These are phyloP conservation scores for Echiichthys vipera DNA, from an alignment of 2,797 vertebrate genomes.

Conservation along the genomic window DNA sequence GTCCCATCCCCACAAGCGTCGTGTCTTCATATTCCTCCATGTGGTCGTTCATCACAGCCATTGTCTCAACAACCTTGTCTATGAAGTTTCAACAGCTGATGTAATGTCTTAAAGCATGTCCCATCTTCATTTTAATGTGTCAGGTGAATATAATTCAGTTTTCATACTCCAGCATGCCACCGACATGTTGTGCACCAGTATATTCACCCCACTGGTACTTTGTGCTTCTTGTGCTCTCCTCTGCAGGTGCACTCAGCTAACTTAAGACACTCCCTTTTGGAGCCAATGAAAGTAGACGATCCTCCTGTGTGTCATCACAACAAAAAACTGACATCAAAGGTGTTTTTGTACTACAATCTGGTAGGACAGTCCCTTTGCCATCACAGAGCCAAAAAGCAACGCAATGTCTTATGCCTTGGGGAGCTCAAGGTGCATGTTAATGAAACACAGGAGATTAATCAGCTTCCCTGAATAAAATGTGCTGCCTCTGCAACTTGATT, in stretches of 20 bases:
- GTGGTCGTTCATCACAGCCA: not conserved
- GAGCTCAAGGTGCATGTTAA: conserved; percentile 58
- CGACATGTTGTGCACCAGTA: not conserved
- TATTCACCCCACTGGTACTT: not conserved
- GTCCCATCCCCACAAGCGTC: conserved; percentile 64
- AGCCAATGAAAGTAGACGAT: conserved; percentile 11
- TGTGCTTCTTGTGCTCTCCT: conserved; percentile 5
- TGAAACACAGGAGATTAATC: conserved; percentile 81
- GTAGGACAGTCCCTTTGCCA: not conserved
- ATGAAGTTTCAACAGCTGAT: conserved; percentile 21
- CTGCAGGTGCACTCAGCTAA: conserved; percentile 5
- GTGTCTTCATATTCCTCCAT: not conserved
- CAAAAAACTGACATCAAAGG: conserved; percentile 1
- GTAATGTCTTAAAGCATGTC: not conserved
- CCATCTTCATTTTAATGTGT: conserved; percentile 22
- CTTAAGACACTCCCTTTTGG: not conserved
- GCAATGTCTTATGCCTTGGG: conserved; percentile 31
- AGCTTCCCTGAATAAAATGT: conserved; percentile 65
- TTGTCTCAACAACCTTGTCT: not conserved
- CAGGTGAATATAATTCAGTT: not conserved
- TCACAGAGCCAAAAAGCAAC: conserved; percentile 42
- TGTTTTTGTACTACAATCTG: not conserved
- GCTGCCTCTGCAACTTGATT: conserved; percentile 62
- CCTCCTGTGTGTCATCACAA: conserved; percentile 8
- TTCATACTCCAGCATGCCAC: conserved; percentile 10